Evolutionary conservation across 1,140 invertebrate species (phyloP).

Genomic region (Probaryconus sp.): DNA sequence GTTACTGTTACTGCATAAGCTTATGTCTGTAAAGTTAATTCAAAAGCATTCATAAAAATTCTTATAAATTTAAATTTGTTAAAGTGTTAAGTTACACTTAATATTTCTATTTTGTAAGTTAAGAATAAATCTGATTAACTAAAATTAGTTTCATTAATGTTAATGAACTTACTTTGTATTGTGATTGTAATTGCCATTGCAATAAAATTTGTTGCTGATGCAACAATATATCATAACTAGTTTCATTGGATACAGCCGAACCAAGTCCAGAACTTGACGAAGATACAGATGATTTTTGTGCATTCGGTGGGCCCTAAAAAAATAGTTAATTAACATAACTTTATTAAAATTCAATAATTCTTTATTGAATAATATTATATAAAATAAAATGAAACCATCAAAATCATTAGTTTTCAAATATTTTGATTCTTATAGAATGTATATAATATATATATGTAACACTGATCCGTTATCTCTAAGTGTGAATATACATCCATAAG

Average conservation of each 20-base stretch:
- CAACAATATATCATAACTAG: conserved; percentile 93
- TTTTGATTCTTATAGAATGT: no score
- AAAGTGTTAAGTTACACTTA: no score
- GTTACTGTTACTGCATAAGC: no score
- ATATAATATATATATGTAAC: no score
- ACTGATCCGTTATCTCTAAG: no score
- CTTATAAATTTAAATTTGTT: no score
- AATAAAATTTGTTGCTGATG: conserved; percentile 96
- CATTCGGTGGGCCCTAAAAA: conserved; percentile 90
- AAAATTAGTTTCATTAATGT: background rate
- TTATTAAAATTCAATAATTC: background rate
- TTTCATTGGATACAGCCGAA: conserved; percentile 82
- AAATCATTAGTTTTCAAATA: no score
- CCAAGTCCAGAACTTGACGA: conserved; percentile 76
- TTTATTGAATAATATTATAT: background rate
- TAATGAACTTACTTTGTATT: conserved; percentile 82
- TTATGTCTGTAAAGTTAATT: no score
- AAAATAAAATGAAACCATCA: no score
- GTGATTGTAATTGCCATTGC: conserved; percentile 91
- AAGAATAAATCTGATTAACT: background rate
- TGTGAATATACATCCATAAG: no score
- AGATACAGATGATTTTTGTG: conserved; percentile 82
- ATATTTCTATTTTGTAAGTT: no score
- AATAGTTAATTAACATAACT: background rate
- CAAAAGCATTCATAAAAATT: no score